Evolutionary conservation across 2,888 invertebrate species (phyloP).

Genomic region (Melangyna quadrimaculata): DNA sequence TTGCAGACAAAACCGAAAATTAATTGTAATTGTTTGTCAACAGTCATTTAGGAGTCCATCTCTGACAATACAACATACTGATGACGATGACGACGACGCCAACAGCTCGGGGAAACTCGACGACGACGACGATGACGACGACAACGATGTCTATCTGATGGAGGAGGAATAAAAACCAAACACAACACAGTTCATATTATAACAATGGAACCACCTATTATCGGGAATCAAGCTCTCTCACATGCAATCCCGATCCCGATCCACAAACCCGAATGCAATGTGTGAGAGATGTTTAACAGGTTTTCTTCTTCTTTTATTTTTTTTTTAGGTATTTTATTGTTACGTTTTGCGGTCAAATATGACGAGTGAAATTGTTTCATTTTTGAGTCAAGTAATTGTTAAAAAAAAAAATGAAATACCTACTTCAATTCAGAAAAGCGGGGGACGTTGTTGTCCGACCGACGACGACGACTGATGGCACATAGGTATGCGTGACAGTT

Average conservation of each 20-base stretch:
- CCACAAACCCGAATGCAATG: slow-evolving; percentile 48
- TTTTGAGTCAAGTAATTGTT: slow-evolving; percentile 46
- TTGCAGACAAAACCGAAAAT: slow-evolving; percentile 60
- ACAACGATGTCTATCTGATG: slow-evolving; percentile 35
- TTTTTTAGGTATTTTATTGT: not conserved
- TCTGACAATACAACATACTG: slow-evolving; percentile 16
- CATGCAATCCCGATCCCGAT: slow-evolving; percentile 54
- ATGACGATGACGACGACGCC: not conserved
- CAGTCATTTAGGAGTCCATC: slow-evolving; percentile 70
- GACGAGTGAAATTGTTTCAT: slow-evolving; percentile 60
- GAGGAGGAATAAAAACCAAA: slow-evolving; percentile 46
- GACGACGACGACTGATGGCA: slow-evolving; percentile 12
- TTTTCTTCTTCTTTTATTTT: slow-evolving; percentile 24
- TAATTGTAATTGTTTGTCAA: slow-evolving; percentile 72
- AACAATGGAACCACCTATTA: slow-evolving; percentile 71
- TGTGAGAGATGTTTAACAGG: slow-evolving; percentile 70
- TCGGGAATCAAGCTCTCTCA: slow-evolving; percentile 51
- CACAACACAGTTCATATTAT: slow-evolving; percentile 16
- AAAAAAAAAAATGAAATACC: slow-evolving; percentile 4
- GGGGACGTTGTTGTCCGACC: slow-evolving; percentile 12
- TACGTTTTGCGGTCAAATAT: slow-evolving; percentile 69
- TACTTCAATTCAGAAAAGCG: not conserved
- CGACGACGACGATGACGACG: not conserved
- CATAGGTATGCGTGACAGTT: slow-evolving; percentile 67
- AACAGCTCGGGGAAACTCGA: slow-evolving; percentile 18